Evolutionary conservation across 2,113 vertebrate genomes (phyloP), one percentile per base, ranked within the genome.

Genomic region (Halichoerus grypus): DNA sequence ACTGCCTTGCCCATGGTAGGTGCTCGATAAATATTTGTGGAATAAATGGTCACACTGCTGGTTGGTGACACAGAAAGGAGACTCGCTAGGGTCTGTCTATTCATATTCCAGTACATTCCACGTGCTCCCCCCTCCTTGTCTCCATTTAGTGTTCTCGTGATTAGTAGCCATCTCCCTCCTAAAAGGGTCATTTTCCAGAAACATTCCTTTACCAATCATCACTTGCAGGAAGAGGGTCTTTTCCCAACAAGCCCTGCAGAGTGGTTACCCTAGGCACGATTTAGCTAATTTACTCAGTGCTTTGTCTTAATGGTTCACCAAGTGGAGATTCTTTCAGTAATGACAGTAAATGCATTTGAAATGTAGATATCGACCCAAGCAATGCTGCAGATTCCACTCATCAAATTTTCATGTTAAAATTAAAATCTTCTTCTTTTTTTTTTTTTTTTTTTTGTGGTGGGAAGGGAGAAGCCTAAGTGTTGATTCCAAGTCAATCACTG

Each of bases 341-440:
- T 97, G 97, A 97, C 96, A 95, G 97, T 96, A 98, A 96, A 98
- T 98, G 97, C 97, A 96, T 97, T 96, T 96, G 96, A 97, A 97
- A 96, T 96, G 98, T 92, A 79, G 94, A 77, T 97, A 97, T 98
- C 87, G 92, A 98, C 97, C 98, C 69, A 93, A 89, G 98, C 92
- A 89, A 82, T 26, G 76, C 67, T 96, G 87, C 87, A 57, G 92
- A 92, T 96, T 98, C 0, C 4, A 83, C 90, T 97, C 97, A 98
- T 98, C 97, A 98, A 97, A 98, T 96, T 98, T 98, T 98, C 94
- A 98, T 98, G 97, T 82, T 96, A 95, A 97, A 97, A 97, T 98
- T 97, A 98, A 97, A 97, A 88, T 89, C 5, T 49, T 67, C 28
- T 59, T 36, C 55, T 76, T 55, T 59, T 36, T 46, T 59, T 36